Conservation (phyloP, 2,888 invertebrate species). For the Galerucella nymphaeae region DNA sequence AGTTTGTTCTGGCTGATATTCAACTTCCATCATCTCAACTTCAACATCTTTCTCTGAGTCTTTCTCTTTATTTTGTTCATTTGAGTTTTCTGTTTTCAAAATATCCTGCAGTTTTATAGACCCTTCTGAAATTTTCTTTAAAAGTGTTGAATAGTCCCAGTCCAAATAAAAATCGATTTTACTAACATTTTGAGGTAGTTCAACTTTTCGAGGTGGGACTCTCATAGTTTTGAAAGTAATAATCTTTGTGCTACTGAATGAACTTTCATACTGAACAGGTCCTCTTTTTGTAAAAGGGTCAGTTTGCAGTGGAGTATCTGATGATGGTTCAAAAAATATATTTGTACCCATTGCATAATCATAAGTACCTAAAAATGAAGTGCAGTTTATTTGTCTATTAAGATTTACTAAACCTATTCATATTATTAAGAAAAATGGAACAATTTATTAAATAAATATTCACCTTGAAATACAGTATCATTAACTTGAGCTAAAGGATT, state of each 20-base stretch:
- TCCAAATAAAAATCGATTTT: slow-evolving; percentile 55
- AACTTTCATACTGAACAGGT: slow-evolving; percentile 71
- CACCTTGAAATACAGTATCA: slow-evolving; percentile 60
- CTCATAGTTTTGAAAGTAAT: slow-evolving; percentile 77
- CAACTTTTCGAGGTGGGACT: slow-evolving; percentile 61
- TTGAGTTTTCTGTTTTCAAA: slow-evolving; percentile 22
- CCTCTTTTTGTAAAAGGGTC: slow-evolving; percentile 63
- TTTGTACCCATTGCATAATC: slow-evolving; percentile 78
- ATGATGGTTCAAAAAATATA: slow-evolving; percentile 77
- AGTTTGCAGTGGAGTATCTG: slow-evolving; percentile 57
- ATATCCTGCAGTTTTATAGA: slow-evolving; percentile 57
- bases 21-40: slow-evolving; percentile 14
- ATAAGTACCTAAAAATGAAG: slow-evolving; percentile 71
- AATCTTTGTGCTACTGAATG: slow-evolving; percentile 74
- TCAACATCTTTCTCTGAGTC: slow-evolving; percentile 13
- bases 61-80: slow-evolving; percentile 31
- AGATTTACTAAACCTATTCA: not conserved
- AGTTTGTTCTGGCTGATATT: not conserved
- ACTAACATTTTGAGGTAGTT: slow-evolving; percentile 48
- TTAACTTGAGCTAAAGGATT: slow-evolving; percentile 60
- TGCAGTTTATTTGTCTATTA: not conserved
- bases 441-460: not conserved
- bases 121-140: slow-evolving; percentile 57
- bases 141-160: slow-evolving; percentile 55
- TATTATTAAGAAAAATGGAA: not conserved